These are phyloP conservation scores for Homalodisca vitripennis DNA, from an alignment of 1,140 invertebrate genomes.

Conservation along the genomic window DNA sequence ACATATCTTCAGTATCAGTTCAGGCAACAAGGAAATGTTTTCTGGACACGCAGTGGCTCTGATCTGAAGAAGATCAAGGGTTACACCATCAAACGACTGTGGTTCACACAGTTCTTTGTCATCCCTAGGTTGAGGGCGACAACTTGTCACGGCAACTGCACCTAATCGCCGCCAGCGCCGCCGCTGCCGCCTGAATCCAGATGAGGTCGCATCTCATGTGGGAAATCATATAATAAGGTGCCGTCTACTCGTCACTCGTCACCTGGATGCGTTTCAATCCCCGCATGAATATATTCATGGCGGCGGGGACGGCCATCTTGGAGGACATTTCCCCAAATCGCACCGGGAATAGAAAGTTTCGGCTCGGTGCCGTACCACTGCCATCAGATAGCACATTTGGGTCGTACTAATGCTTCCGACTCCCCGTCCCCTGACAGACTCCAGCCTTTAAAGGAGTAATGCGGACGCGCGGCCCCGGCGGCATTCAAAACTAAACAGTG, in stretches of 20 bases:
- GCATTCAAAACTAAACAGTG: too few species aligned
- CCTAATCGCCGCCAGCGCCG: neutral
- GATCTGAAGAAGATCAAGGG: too few species aligned
- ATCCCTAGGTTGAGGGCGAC: neutral
- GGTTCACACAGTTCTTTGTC: too few species aligned
- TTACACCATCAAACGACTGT: too few species aligned
- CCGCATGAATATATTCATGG: constrained; percentile 22
- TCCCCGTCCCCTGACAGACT: neutral
- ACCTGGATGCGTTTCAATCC: neutral
- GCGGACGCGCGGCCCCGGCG: too few species aligned
- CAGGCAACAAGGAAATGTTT: too few species aligned
- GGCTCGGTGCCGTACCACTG: neutral
- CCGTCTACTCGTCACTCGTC: neutral
- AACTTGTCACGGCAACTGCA: neutral
- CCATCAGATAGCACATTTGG: constrained; percentile 11
- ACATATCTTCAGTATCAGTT: too few species aligned
- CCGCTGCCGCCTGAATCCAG: too few species aligned
- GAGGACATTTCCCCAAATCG: constrained; percentile 22
- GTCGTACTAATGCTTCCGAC: neutral
- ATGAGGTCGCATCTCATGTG: neutral
- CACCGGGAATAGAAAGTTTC: constrained; percentile 13
- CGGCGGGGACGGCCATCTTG: constrained; percentile 19
- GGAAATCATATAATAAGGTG: neutral
- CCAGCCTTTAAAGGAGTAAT: too few species aligned
- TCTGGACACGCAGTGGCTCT: too few species aligned